Evolutionary conservation across 30 jellyfish, hydroid and myxozoan species (phyloP).

Genomic region (Cassiopea xamachana): DNA sequence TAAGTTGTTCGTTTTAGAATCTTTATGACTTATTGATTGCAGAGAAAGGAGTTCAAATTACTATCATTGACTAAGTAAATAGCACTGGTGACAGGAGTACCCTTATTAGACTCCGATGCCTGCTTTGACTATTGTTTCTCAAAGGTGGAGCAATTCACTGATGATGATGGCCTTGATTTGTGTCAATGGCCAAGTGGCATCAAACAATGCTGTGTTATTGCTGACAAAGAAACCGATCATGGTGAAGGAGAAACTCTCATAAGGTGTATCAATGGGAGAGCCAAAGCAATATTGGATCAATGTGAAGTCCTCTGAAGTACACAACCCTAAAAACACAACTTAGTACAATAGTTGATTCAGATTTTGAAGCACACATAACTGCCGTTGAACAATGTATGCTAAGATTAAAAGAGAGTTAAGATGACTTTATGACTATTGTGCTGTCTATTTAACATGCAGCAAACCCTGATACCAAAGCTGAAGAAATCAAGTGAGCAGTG

Average conservation of each 20-base stretch:
- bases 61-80: background rate
- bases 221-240: slow-evolving; percentile 9
- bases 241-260: slow-evolving; percentile 27
- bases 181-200: slow-evolving; percentile 19
- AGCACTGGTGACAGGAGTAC: background rate
- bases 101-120: background rate
- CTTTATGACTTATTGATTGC: background rate
- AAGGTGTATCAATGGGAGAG: slow-evolving; percentile 51
- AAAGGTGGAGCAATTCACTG: background rate
- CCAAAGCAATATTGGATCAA: slow-evolving; percentile 28
- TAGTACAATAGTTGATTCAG: too few species aligned
- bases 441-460: slow-evolving; percentile 25
- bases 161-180: slow-evolving; percentile 5
- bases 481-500: slow-evolving; percentile 21
- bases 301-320: slow-evolving; percentile 5
- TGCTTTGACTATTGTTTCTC: background rate
- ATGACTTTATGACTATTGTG: slow-evolving; percentile 20
- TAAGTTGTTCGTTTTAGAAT: background rate
- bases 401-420: background rate
- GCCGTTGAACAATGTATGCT: too few species aligned
- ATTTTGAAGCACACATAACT: background rate
- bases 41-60: background rate
- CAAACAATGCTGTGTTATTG: slow-evolving; percentile 44
- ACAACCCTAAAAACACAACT: background rate
- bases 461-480: slow-evolving; percentile 48